Percentiles rank a stretch among this genome's conserved stretches.
These are phyloP conservation scores for Anhinga anhinga DNA, from an alignment of 2,113 vertebrate species.

Conservation along the genomic window DNA sequence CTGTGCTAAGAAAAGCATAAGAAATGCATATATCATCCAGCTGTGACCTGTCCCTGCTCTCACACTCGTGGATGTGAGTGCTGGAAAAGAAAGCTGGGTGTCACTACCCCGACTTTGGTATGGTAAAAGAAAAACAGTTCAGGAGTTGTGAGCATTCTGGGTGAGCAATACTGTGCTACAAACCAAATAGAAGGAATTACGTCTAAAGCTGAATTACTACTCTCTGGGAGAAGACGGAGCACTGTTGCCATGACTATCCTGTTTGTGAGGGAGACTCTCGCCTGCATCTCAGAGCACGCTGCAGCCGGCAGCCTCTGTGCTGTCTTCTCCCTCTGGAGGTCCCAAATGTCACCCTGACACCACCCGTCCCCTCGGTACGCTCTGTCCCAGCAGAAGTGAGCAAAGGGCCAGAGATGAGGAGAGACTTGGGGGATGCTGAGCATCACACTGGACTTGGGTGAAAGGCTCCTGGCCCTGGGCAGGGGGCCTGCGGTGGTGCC, in stretches of 20 bases:
- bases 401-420: background rate
- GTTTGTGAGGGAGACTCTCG: background rate
- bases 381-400: background rate
- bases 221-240: background rate
- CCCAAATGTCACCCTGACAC: background rate
- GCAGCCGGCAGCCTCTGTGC: background rate
- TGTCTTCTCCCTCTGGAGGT: background rate
- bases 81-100: background rate
- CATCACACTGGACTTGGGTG: accelerated
- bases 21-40: background rate
- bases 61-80: accelerated
- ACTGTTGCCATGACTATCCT: background rate
- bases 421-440: background rate
- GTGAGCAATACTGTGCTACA: background rate
- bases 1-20: background rate
- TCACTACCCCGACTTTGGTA: accelerated
- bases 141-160: background rate
- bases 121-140: background rate
- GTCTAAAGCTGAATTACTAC: background rate
- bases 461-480: background rate
- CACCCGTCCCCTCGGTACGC: accelerated
- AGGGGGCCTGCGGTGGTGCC: too few relatives aligned
- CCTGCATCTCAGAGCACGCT: background rate
- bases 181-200: background rate
- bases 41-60: background rate